Conservation (phyloP, 2,113 vertebrate species). For the Chaetops frenatus region DNA sequence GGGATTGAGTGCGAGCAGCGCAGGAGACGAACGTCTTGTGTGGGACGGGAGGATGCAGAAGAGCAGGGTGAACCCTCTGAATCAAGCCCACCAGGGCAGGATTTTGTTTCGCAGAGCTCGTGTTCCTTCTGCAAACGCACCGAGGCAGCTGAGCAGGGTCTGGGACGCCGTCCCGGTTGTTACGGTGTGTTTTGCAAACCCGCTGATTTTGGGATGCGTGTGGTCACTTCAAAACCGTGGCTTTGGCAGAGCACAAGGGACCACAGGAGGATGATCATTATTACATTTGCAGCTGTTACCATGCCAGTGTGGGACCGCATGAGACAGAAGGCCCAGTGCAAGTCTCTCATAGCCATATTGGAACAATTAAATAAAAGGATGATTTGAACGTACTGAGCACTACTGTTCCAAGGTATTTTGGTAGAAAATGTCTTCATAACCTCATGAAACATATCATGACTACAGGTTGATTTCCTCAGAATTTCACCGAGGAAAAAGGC, state of each 20-base stretch:
- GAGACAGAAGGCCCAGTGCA: not conserved
- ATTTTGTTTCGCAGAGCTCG: not conserved
- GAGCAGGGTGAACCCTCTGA: not conserved
- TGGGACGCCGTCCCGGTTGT: not conserved
- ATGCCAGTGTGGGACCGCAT: rapidly evolving
- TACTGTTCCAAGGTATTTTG: not conserved
- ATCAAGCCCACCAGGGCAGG: not conserved
- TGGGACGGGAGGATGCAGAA: not conserved
- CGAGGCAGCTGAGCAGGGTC: rapidly evolving
- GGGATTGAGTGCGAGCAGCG: not conserved
- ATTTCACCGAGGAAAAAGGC: not conserved
- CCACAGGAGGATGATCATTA: not conserved
- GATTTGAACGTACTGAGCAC: not conserved
- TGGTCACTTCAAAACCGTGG: not conserved
- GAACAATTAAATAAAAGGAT: not conserved
- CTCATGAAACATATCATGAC: not conserved
- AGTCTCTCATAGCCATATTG: not conserved
- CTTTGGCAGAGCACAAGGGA: not conserved
- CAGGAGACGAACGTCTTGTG: no score
- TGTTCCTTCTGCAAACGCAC: not conserved
- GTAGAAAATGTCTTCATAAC: not conserved
- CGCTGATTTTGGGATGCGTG: not conserved
- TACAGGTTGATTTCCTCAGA: not conserved
- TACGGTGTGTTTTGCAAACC: not conserved
- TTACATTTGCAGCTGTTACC: not conserved